Conservation (phyloP, 1,140 invertebrate species). For the Druon quercuslanigerum region DNA sequence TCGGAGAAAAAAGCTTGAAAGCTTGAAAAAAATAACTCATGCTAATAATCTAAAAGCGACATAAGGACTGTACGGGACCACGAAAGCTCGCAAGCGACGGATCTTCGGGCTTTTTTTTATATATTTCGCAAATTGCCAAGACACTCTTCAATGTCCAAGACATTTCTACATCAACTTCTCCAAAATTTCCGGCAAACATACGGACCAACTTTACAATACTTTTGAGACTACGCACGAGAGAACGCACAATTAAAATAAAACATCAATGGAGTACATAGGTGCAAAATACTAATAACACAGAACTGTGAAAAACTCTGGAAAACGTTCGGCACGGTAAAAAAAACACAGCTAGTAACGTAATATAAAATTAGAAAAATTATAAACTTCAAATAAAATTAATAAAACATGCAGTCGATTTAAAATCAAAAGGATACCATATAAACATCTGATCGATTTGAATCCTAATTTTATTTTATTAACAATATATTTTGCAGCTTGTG, state of each 20-base stretch:
- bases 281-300: neutral
- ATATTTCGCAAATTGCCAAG: neutral
- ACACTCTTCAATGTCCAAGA: neutral
- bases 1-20: neutral
- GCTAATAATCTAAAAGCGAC: neutral
- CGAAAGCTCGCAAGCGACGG: conserved; percentile 35
- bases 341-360: no score
- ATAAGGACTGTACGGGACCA: neutral
- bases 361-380: neutral
- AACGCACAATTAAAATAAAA: neutral
- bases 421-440: no score
- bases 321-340: neutral
- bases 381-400: neutral
- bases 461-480: no score
- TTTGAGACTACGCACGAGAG: neutral
- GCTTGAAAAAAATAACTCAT: neutral
- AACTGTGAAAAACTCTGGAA: neutral
- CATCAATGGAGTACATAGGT: neutral
- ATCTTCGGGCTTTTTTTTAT: conserved; percentile 42
- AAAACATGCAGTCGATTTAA: neutral
- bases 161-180: neutral
- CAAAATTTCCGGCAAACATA: neutral
- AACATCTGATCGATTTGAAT: no score
- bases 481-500: no score
- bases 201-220: neutral